Evolutionary conservation across 2,113 vertebrate genomes (phyloP), one percentile per base, ranked within the genome.

Genomic region (Vicugna pacos): DNA sequence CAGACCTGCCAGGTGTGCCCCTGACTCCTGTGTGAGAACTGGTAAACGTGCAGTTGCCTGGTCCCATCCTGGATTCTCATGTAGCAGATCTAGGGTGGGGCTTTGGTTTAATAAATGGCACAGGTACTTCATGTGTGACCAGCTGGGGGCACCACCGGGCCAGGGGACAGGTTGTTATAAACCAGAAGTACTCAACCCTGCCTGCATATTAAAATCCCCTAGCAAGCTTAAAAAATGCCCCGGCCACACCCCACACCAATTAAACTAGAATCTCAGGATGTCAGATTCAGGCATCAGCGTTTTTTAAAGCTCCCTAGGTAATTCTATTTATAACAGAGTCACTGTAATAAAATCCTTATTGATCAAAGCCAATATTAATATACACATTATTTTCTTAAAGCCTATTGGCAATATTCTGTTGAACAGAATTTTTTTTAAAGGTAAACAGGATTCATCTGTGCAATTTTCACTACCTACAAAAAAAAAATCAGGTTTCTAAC

Each of bases 371-470:
- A 94, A 60, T 88, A 75, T n/a, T 86, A 82, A 77, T 52, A 58
- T 26, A 64, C 1, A 89, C 86, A 82, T 82, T 58, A 48, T 46
- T 89, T 93, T 93, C 38, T 46, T 81, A 94, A 95, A 91, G 93
- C 9, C 8, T 89, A 88, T n/a, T 73, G 46, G 16, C 7, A 83
- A 79, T 86, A 75, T 67, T 94, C 60, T 92, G 17, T 50, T 64
- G 24, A 96, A 86, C 5, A 42, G 28, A 77, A 60, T 75, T 69
- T 67, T 73, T 70, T 84, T 16, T 35, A 60, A 76, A 76, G 60
- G n/a, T 50, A 87, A 89, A 56, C 19, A 86, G 60, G n/a, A 91
- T 62, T 93, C 38, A 94, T 60, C 30, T 52, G 32, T 80, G 38
- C 24, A 9, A 42, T 86, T 94, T 96, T 38, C 65, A 70, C 20